These are phyloP conservation scores for Neolamprologus devosi DNA, from an alignment of 2,113 vertebrate species.

Conservation along the genomic window DNA sequence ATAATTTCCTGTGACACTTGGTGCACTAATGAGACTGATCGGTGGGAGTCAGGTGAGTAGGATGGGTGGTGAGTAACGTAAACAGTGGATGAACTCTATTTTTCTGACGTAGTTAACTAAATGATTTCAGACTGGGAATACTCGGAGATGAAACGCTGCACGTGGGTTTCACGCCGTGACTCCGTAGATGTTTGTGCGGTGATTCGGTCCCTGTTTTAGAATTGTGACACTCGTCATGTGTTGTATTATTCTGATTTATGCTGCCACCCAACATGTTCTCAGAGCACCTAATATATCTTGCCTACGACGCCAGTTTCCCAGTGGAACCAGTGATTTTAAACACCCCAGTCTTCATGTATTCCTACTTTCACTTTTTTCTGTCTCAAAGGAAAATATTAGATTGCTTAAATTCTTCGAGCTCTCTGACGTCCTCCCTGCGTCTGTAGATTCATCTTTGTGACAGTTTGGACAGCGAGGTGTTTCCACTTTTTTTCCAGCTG, in stretches of 20 bases:
- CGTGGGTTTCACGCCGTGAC: not conserved
- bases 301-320: rapidly evolving
- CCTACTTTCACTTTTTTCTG: not conserved
- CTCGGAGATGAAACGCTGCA: rapidly evolving
- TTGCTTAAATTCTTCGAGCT: not conserved
- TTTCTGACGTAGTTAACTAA: not conserved
- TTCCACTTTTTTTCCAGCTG: not conserved
- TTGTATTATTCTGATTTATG: not conserved
- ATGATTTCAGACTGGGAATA: not conserved
- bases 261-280: not conserved
- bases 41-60: rapidly evolving
- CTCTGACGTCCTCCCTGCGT: not conserved
- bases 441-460: not conserved
- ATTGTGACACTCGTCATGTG: not conserved
- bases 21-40: not conserved
- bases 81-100: not conserved
- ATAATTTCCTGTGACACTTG: not conserved
- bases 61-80: not conserved
- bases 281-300: not conserved
- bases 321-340: not conserved
- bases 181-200: not conserved
- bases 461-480: not conserved
- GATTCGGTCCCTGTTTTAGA: not conserved
- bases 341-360: not conserved
- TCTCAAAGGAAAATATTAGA: not conserved